Conservation (phyloP, 2,113 vertebrate genomes). For the Euleptes europaea region DNA sequence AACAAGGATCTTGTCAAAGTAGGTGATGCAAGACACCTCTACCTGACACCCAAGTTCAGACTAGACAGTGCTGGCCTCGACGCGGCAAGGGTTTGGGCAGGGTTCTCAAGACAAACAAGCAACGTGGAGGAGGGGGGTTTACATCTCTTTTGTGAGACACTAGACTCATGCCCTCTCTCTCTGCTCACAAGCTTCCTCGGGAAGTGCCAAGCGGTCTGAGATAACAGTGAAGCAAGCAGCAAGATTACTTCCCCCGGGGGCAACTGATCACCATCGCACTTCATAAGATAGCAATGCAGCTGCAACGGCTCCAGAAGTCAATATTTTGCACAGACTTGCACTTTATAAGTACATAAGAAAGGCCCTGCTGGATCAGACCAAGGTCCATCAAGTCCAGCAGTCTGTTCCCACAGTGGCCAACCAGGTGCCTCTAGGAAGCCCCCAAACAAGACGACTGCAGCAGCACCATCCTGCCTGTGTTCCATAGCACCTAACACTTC, state of each 20-base stretch:
- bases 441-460: too few species aligned
- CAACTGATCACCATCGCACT: neutral
- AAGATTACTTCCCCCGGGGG: neutral
- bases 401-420: too few species aligned
- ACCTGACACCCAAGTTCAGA: too few species aligned
- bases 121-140: neutral
- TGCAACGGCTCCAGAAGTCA: neutral
- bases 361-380: too few species aligned
- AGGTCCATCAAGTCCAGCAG: too few species aligned
- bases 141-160: neutral
- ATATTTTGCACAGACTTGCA: neutral
- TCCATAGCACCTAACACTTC: too few species aligned
- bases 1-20: too few species aligned
- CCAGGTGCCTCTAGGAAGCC: too few species aligned
- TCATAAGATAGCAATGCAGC: neutral
- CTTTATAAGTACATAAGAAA: too few species aligned
- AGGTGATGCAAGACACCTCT: too few species aligned
- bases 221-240: neutral
- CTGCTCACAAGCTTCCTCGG: neutral
- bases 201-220: neutral
- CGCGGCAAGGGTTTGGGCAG: neutral
- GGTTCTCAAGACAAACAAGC: neutral
- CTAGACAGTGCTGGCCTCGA: too few species aligned
- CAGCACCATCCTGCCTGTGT: too few species aligned
- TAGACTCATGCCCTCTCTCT: neutral